A percentile compares a stretch with the other conserved stretches of the same genome.
Evolutionary conservation across 2,888 invertebrate species (phyloP).

Genomic region (Ennomos erosarius): DNA sequence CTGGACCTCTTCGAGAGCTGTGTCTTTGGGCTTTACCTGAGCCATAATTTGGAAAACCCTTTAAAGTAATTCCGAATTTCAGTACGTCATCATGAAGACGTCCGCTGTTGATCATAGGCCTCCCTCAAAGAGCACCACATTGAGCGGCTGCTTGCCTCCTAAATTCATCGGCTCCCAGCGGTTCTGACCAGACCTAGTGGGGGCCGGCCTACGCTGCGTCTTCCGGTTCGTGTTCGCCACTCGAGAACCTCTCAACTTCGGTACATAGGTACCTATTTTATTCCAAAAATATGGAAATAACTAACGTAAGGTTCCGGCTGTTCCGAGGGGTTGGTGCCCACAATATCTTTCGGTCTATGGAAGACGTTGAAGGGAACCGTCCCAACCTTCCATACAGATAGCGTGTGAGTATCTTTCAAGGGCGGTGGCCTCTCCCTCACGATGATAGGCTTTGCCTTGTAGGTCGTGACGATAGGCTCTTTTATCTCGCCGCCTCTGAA

Average conservation of each 20-base stretch:
- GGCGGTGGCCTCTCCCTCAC: constrained; percentile 32
- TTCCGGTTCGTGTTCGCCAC: too few species aligned
- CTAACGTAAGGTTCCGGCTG: constrained; percentile 56
- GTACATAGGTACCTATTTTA: too few species aligned
- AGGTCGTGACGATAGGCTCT: constrained; percentile 40
- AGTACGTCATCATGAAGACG: too few species aligned
- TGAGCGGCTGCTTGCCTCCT: too few species aligned
- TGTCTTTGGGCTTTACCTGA: constrained; percentile 24
- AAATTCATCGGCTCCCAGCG: too few species aligned
- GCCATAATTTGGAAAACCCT: too few species aligned
- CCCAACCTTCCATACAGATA: constrained; percentile 49
- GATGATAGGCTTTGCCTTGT: constrained; percentile 42
- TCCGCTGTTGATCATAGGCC: too few species aligned
- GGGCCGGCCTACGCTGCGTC: too few species aligned
- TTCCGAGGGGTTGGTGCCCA: constrained; percentile 50
- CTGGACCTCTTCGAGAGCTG: constrained; percentile 9
- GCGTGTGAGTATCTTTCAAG: constrained; percentile 57
- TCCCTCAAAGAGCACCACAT: too few species aligned
- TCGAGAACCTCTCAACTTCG: too few species aligned
- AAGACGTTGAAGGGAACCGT: constrained; percentile 55
- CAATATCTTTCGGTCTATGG: constrained; percentile 49
- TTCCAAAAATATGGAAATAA: constrained; percentile 15
- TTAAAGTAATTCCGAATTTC: too few species aligned
- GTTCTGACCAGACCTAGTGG: too few species aligned
- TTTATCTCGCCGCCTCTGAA: constrained; percentile 44